Evolutionary conservation across 2,888 invertebrate species (phyloP), one percentile per base, ranked within the genome.

Genomic region (Dioctria rufipes): DNA sequence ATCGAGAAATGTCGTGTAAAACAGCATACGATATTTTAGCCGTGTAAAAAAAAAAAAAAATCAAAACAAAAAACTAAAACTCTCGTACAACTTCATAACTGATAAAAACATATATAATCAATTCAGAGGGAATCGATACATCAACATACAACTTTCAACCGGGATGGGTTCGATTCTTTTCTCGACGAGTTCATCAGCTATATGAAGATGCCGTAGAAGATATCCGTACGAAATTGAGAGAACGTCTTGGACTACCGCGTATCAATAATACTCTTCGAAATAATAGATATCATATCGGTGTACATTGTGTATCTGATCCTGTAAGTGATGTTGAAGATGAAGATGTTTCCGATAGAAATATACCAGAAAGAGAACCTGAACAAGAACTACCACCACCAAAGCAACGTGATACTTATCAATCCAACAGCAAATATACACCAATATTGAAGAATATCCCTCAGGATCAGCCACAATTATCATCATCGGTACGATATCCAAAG

Each of bases 101-200:
- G 37, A 80, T 60, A 25, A 46, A 37, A 78, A 43, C 86, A 94
- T 25, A 58, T 25, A 25, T 25, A 25, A 25, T 25, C 25, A 25
- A 25, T 78, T 83, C 84, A n/a, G 84, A 85, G 71, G 87, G 88
- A 6, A 83, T 86, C 63, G 95, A 96, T 86, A 93, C 95, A 5
- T 90, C 93, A 6, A 93, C 93, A 80, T 93, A 95, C 86, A 95
- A 96, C 86, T 96, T 94, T 88, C 95, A 95, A 86, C 94, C 95
- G 3, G 96, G 96, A 86, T 96, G 96, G 96, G 95, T 95, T 77
- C 89, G 92, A 73, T 95, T 92, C 88, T 96, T 96, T 94, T 94
- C 94, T 84, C 91, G 91, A 80, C 92, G 95, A 8, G 93, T 96
- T 92, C 92, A 93, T 80, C 94, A 95, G 84, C 87, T 96, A 4